Evolutionary conservation across 2,888 invertebrate genomes (phyloP).

Genomic region (Deilephila elpenor): DNA sequence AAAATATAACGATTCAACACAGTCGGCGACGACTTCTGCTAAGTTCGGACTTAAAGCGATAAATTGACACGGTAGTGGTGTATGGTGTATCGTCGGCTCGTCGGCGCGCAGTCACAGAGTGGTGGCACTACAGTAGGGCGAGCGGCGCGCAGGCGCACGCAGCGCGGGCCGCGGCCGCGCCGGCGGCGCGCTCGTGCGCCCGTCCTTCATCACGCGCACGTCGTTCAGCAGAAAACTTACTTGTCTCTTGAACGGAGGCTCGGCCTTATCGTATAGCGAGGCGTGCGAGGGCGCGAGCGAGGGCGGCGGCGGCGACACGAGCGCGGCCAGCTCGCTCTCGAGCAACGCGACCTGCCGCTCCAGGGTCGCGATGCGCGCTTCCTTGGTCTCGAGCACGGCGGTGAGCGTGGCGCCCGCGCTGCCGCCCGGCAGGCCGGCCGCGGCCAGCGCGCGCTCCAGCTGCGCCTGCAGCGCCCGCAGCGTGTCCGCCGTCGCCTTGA

Average conservation of each 20-base stretch:
- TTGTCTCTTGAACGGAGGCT: slow-evolving; percentile 90
- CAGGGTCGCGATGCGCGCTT: slow-evolving; percentile 93
- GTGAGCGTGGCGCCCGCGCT: slow-evolving; percentile 88
- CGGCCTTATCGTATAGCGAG: slow-evolving; percentile 87
- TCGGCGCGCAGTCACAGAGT: slow-evolving; percentile 66
- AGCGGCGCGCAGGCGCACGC: slow-evolving; percentile 56
- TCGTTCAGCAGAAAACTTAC: slow-evolving; percentile 94
- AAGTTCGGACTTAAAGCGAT: slow-evolving; percentile 80
- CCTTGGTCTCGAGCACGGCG: slow-evolving; percentile 93
- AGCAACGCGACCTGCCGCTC: slow-evolving; percentile 93
- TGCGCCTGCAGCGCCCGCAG: slow-evolving; percentile 92
- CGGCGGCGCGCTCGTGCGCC: slow-evolving; percentile 79
- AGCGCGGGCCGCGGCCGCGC: slow-evolving; percentile 57
- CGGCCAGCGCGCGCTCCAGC: slow-evolving; percentile 89
- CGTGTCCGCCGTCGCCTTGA: slow-evolving; percentile 93
- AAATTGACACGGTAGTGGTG: slow-evolving; percentile 75
- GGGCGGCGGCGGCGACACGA: slow-evolving; percentile 80
- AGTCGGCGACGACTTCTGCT: slow-evolving; percentile 74
- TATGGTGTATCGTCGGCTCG: slow-evolving; percentile 41
- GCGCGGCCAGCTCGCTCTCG: slow-evolving; percentile 89
- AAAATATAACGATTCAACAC: slow-evolving; percentile 80
- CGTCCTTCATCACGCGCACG: slow-evolving; percentile 91
- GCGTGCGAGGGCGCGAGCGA: slow-evolving; percentile 82
- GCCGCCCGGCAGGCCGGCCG: slow-evolving; percentile 85
- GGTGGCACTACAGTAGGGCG: slow-evolving; percentile 72